These are phyloP conservation scores for Entomobrya multifasciata DNA, from an alignment of 2,888 invertebrate genomes.

Conservation along the genomic window DNA sequence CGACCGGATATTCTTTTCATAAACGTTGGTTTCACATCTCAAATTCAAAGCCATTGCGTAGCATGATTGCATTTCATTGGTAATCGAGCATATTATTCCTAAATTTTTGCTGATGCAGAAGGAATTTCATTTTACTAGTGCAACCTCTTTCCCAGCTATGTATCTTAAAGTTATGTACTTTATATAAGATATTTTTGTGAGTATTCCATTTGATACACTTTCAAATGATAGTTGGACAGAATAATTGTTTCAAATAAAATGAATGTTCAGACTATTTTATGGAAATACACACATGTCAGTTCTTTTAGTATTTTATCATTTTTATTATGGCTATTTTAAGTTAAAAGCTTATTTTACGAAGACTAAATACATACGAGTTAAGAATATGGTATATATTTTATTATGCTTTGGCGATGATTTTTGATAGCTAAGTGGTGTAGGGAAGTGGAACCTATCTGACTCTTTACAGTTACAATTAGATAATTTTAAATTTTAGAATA, in stretches of 20 bases:
- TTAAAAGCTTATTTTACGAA: constrained; percentile 6
- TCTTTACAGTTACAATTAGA: neutral
- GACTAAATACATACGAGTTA: neutral
- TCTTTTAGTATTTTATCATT: constrained; percentile 11
- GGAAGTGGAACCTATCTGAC: neutral
- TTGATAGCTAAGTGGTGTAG: neutral
- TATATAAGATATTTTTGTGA: no score
- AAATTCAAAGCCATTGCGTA: neutral
- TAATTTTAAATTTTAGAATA: no score
- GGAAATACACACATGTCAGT: constrained; percentile 8
- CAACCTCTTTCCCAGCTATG: no score
- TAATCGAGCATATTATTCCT: constrained; percentile 33
- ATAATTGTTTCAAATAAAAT: no score
- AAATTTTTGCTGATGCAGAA: no score
- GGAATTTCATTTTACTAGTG: no score
- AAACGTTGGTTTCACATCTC: neutral
- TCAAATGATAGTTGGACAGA: no score
- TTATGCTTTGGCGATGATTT: neutral
- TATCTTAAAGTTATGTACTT: no score
- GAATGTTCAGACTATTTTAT: constrained; percentile 25
- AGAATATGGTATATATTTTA: neutral
- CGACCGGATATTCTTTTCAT: neutral
- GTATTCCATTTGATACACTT: no score
- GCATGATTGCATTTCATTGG: constrained; percentile 18
- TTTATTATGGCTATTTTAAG: constrained; percentile 5